A percentile compares a stretch with the other conserved stretches of the same genome.
These are phyloP conservation scores for Grapholita molesta DNA, from an alignment of 1,140 invertebrate species.

Conservation along the genomic window DNA sequence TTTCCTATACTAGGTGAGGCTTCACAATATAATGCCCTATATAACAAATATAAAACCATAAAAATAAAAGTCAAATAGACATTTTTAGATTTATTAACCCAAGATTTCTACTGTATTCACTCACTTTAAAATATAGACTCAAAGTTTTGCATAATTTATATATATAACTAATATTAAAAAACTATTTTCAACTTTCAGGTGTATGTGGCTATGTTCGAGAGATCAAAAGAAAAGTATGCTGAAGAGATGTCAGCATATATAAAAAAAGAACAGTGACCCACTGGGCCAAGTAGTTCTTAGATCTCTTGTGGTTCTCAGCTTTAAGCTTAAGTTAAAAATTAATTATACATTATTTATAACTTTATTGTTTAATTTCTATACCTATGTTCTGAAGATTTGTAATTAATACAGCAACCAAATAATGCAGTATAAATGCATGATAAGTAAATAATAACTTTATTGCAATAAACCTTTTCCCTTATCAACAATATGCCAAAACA, in stretches of 20 bases:
- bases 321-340: constrained; percentile 56
- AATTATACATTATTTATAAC: constrained; percentile 36
- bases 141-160: too few species aligned
- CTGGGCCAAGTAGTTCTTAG: constrained; percentile 35
- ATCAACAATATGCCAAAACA: constrained; percentile 21
- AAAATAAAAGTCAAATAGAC: too few species aligned
- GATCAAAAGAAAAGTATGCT: constrained; percentile 87
- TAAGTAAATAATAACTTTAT: constrained; percentile 15
- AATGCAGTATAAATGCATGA: too few species aligned
- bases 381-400: not conserved
- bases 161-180: too few species aligned
- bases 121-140: too few species aligned
- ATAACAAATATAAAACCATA: too few species aligned
- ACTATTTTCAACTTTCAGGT: constrained; percentile 78
- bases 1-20: too few species aligned
- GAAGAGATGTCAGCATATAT: constrained; percentile 84
- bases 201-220: constrained; percentile 88
- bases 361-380: constrained; percentile 18
- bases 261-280: constrained; percentile 70
- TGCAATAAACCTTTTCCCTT: not conserved
- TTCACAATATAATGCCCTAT: too few species aligned
- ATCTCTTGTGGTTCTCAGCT: constrained; percentile 68
- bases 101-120: too few species aligned
- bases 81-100: too few species aligned
- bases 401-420: not conserved